A percentile compares a stretch with the other conserved stretches of the same genome.
phyloP scores from a whole-genome alignment of 2,888 invertebrate species.

The Patella depressa region DNA sequence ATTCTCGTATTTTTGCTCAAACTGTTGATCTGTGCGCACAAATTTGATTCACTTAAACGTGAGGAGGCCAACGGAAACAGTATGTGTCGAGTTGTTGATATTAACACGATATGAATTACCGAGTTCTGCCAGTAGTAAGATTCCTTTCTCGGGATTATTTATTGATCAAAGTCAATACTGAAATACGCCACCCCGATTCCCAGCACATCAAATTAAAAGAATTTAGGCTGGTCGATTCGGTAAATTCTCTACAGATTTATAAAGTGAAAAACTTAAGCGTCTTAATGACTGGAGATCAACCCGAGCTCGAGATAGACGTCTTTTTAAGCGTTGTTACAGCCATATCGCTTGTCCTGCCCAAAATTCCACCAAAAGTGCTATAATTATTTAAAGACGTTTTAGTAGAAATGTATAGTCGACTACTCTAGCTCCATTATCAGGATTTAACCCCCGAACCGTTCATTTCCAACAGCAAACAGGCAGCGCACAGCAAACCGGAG shows the following conservation, averaged over 20 bases:
- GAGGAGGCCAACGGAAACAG: background rate
- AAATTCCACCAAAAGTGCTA: too few relatives aligned
- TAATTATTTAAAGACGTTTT: too few relatives aligned
- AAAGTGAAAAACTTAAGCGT: background rate
- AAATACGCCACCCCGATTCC: background rate
- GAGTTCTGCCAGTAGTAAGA: background rate
- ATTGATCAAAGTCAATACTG: constrained; percentile 10
- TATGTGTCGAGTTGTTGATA: background rate
- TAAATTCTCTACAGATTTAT: constrained; percentile 4
- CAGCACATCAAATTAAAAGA: constrained; percentile 2
- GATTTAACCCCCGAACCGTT: too few relatives aligned
- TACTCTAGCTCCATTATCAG: too few relatives aligned
- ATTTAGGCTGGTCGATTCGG: background rate
- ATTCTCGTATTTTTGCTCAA: background rate
- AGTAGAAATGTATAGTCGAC: too few relatives aligned
- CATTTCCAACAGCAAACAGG: too few relatives aligned
- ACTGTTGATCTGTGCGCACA: background rate
- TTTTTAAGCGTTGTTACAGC: too few relatives aligned
- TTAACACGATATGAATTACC: background rate
- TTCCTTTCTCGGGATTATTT: background rate
- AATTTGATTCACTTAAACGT: constrained; percentile 4
- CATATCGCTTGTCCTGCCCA: too few relatives aligned
- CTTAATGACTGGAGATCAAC: background rate
- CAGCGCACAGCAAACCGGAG: too few relatives aligned
- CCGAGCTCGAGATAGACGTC: too few relatives aligned